Conservation (phyloP, 2,113 vertebrate genomes). For the Microcebus ravelobensis region DNA sequence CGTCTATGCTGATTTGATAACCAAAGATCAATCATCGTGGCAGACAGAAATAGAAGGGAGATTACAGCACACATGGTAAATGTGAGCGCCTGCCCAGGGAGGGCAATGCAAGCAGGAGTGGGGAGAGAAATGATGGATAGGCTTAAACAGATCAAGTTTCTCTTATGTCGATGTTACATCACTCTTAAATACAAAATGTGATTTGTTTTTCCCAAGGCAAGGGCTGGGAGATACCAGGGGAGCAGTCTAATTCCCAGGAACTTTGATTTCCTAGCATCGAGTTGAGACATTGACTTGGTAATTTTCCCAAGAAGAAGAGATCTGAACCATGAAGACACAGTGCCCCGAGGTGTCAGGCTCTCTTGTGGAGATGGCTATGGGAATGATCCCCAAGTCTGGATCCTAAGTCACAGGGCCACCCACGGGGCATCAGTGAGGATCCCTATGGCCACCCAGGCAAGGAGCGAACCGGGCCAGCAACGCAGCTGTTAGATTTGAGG, state of each 20-base stretch:
- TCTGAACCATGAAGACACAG: neutral
- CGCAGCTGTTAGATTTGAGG: neutral
- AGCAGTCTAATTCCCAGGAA: neutral
- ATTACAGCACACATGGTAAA: slow-evolving; percentile 78
- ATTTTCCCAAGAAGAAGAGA: neutral
- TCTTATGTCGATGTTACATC: slow-evolving; percentile 57
- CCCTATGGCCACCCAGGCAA: neutral
- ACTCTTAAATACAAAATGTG: slow-evolving; percentile 60
- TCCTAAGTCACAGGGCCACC: neutral
- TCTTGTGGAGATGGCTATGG: neutral
- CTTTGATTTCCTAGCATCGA: no score
- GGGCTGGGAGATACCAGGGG: no score
- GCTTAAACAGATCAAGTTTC: slow-evolving; percentile 72
- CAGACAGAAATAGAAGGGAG: slow-evolving; percentile 76
- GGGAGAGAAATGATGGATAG: slow-evolving; percentile 42
- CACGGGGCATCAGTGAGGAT: neutral
- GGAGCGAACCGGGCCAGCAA: neutral
- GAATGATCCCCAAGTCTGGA: neutral
- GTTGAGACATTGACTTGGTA: neutral
- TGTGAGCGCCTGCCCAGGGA: slow-evolving; percentile 40
- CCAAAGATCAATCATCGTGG: slow-evolving; percentile 76
- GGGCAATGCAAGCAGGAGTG: neutral
- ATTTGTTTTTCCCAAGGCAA: slow-evolving; percentile 57
- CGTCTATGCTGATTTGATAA: slow-evolving; percentile 75
- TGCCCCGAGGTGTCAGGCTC: neutral